Percentiles rank a stretch among this genome's conserved stretches.
phyloP scores from a whole-genome alignment of 2,888 invertebrate genomes.

The Conops quadrifasciatus region DNA sequence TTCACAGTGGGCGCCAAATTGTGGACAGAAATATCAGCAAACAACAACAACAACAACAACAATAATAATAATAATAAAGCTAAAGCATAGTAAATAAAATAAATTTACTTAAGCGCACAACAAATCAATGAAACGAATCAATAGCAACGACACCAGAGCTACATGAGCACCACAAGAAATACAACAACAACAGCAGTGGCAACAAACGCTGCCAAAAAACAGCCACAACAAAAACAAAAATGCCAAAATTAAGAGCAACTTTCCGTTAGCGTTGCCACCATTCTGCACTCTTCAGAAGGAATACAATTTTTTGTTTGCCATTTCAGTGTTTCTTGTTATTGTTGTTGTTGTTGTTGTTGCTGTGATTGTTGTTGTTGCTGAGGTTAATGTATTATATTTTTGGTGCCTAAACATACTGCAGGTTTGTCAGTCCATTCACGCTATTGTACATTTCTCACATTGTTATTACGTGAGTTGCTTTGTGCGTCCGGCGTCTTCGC shows the following conservation, averaged over 20 bases:
- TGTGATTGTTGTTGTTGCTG: background rate
- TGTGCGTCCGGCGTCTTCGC: background rate
- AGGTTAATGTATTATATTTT: background rate
- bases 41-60: slow-evolving; percentile 5
- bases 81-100: background rate
- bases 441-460: too few relatives aligned
- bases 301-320: background rate
- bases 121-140: slow-evolving; percentile 29
- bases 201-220: background rate
- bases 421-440: background rate
- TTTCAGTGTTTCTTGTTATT: background rate
- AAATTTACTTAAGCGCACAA: background rate
- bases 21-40: background rate
- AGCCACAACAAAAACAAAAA: background rate
- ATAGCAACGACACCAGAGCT: background rate
- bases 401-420: background rate
- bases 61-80: background rate
- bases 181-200: slow-evolving; percentile 16
- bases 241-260: background rate
- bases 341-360: background rate
- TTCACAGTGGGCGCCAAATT: slow-evolving; percentile 8
- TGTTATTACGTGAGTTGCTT: background rate
- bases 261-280: slow-evolving; percentile 19
- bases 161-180: background rate
- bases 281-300: background rate